A percentile compares a stretch with the other conserved stretches of the same genome.
phyloP scores from a whole-genome alignment of 1,140 invertebrate genomes.

The Cydia pomonella region DNA sequence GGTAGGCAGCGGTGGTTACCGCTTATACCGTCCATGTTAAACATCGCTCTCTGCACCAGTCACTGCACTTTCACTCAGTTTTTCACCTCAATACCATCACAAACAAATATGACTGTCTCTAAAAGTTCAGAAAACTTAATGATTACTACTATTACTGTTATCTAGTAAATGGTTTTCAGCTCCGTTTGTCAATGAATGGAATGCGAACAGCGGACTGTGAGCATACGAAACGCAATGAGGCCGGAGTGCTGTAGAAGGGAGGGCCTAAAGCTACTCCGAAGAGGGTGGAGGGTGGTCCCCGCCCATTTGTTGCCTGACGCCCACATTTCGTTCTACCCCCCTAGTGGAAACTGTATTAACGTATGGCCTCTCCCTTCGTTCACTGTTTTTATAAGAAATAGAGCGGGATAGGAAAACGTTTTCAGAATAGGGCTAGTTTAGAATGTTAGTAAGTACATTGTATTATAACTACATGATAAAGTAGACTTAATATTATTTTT shows the following conservation, averaged over 20 bases:
- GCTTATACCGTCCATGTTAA: constrained; percentile 62
- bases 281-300: not conserved
- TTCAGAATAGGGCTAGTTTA: not conserved
- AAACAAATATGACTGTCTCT: not conserved
- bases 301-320: constrained; percentile 28
- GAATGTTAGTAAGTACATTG: no score
- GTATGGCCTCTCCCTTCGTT: constrained; percentile 15
- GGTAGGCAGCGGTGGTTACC: constrained; percentile 43
- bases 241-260: constrained; percentile 22
- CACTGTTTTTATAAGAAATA: not conserved
- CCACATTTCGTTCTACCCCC: constrained; percentile 7
- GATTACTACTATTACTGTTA: not conserved
- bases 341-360: not conserved
- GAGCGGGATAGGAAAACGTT: not conserved
- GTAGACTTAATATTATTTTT: no score
- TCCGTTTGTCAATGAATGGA: not conserved
- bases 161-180: not conserved
- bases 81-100: not conserved
- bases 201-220: not conserved
- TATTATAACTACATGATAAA: no score
- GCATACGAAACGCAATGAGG: constrained; percentile 1
- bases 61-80: constrained; percentile 13
- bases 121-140: not conserved
- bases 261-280: not conserved
- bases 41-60: constrained; percentile 35